phyloP scores from a whole-genome alignment of 2,888 invertebrate species.

The Limnephilus marmoratus region DNA sequence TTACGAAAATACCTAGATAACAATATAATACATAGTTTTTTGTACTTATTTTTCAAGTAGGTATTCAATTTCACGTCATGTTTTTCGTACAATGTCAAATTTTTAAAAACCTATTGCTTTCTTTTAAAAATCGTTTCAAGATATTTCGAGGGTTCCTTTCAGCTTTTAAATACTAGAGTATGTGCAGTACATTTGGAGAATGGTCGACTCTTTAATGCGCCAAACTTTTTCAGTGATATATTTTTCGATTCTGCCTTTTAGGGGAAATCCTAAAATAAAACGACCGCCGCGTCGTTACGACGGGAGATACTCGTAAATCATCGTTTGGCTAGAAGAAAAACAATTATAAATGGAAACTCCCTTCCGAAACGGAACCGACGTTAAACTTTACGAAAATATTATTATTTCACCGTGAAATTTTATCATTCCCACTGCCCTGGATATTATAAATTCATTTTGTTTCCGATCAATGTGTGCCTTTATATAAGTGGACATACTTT shows the following conservation, averaged over 20 bases:
- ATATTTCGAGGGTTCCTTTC: not conserved
- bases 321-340: constrained; percentile 57
- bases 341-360: constrained; percentile 58
- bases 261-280: constrained; percentile 53
- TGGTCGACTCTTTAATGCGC: constrained; percentile 57
- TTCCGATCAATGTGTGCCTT: not conserved
- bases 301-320: constrained; percentile 58
- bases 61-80: too few species aligned
- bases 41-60: too few species aligned
- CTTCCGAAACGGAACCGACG: constrained; percentile 19
- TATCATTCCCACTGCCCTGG: not conserved
- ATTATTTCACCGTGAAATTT: not conserved
- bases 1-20: too few species aligned
- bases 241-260: constrained; percentile 56
- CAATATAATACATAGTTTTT: too few species aligned
- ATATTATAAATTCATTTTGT: not conserved
- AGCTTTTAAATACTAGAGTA: not conserved
- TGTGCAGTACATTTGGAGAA: not conserved
- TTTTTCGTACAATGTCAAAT: too few species aligned
- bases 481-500: not conserved
- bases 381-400: constrained; percentile 20
- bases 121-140: too few species aligned
- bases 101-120: too few species aligned
- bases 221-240: constrained; percentile 63
- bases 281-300: constrained; percentile 56